Evolutionary conservation across 2,888 invertebrate species (phyloP).

Genomic region (Neuroscelio doddi): DNA sequence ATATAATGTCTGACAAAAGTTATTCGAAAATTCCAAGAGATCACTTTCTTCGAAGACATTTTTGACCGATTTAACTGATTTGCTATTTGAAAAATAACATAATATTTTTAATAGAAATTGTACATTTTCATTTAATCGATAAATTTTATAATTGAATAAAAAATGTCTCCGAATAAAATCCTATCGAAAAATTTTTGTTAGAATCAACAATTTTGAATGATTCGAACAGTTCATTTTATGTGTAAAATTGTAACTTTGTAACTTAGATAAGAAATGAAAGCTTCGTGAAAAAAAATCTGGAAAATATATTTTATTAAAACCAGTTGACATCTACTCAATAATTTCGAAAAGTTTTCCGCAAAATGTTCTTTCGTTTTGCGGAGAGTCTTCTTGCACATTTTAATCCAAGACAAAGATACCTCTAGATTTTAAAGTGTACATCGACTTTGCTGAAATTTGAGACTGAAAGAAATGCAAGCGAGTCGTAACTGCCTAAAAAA

Average conservation of each 20-base stretch:
- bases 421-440: slow-evolving; percentile 1
- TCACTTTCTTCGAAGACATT: background rate
- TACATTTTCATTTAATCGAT: background rate
- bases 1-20: background rate
- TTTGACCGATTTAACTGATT: no score
- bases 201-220: background rate
- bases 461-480: background rate
- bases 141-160: background rate
- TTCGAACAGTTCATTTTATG: slow-evolving; percentile 8
- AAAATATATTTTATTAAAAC: slow-evolving; percentile 45
- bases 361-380: background rate
- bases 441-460: background rate
- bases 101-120: background rate
- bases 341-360: slow-evolving; percentile 16
- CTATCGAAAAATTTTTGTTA: background rate
- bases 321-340: slow-evolving; percentile 32
- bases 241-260: slow-evolving; percentile 40
- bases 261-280: slow-evolving; percentile 38
- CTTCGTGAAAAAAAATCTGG: slow-evolving; percentile 36
- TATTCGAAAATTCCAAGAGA: background rate
- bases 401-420: slow-evolving; percentile 8
- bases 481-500: slow-evolving; percentile 26
- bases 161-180: background rate
- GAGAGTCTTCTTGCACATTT: slow-evolving; percentile 3
- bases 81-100: no score